Percentiles rank a stretch among this genome's conserved stretches.
phyloP scores from a whole-genome alignment of 2,113 vertebrate genomes.

The Panurus biarmicus region DNA sequence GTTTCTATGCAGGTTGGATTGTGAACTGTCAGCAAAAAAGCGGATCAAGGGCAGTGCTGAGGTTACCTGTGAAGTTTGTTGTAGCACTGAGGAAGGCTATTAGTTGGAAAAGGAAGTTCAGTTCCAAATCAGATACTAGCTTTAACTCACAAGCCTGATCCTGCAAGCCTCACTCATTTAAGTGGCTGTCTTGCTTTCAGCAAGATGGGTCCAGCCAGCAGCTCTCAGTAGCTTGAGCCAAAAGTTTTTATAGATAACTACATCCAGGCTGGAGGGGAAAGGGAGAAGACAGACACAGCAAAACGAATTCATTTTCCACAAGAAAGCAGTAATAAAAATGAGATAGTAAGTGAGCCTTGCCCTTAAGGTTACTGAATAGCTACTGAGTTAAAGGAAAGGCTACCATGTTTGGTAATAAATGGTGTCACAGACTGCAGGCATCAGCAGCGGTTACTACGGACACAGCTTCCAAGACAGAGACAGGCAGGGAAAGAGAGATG shows the following conservation, averaged over 20 bases:
- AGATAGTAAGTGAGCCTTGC: not conserved
- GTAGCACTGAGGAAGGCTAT: not conserved
- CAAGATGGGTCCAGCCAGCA: not conserved
- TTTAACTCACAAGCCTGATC: conserved; percentile 7
- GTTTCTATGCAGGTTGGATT: not conserved
- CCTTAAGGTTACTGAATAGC: not conserved
- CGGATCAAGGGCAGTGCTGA: not conserved
- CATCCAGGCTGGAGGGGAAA: not conserved
- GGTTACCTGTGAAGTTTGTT: not conserved
- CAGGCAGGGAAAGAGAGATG: not conserved
- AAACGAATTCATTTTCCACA: conserved; percentile 1
- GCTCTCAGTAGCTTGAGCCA: not conserved
- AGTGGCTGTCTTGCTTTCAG: not conserved
- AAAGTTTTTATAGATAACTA: not conserved
- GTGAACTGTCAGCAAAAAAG: conserved; percentile 14
- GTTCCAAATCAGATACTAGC: conserved; percentile 21
- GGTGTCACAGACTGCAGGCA: not conserved
- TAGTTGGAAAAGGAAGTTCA: not conserved
- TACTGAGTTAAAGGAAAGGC: conserved; percentile 6
- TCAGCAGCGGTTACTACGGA: not conserved
- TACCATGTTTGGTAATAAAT: not conserved
- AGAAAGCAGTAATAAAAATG: conserved; percentile 8
- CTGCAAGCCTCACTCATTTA: not conserved
- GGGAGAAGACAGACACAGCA: not conserved
- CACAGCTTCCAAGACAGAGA: not conserved